A percentile compares a stretch with the other conserved stretches of the same genome.
phyloP scores from a whole-genome alignment of 2,113 vertebrate genomes.

The Notechis scutatus region DNA sequence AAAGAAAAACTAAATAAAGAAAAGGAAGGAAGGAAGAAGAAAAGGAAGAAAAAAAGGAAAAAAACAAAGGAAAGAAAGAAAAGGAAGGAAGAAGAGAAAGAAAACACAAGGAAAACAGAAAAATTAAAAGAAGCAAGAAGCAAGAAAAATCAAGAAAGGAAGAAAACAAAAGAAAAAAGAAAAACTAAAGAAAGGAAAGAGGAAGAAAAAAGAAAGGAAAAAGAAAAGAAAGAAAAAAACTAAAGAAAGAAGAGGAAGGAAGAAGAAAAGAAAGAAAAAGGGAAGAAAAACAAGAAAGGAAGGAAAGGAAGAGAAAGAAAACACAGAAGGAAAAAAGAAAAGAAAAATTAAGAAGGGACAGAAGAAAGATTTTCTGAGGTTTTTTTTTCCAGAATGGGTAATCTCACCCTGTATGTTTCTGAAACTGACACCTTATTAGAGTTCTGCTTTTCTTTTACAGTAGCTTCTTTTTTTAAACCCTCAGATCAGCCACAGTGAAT shows the following conservation, averaged over 20 bases:
- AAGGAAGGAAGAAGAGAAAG: too few relatives aligned
- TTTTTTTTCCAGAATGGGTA: not conserved
- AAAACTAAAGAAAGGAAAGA: not conserved
- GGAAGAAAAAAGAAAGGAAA: not conserved
- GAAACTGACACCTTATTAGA: constrained; percentile 56
- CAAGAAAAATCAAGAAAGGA: not conserved
- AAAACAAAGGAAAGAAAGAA: not conserved
- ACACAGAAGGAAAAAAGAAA: not conserved
- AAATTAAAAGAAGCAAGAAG: too few relatives aligned
- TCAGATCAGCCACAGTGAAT: not conserved
- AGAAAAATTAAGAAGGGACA: not conserved
- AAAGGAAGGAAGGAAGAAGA: not conserved
- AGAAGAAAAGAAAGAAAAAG: too few relatives aligned
- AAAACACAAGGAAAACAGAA: not conserved
- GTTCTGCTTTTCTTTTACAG: constrained; percentile 43
- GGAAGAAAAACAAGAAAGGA: not conserved
- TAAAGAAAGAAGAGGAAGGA: too few relatives aligned
- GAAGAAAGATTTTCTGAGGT: not conserved
- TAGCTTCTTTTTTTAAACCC: constrained; percentile 26
- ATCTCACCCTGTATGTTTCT: constrained; percentile 41
- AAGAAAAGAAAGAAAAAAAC: not conserved
- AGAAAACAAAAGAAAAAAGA: not conserved
- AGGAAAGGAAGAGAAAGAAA: not conserved
- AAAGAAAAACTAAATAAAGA: rapidly evolving
- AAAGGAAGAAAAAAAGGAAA: not conserved